phyloP scores from a whole-genome alignment of 2,113 vertebrate species.

The Tychaedon coryphoeus region DNA sequence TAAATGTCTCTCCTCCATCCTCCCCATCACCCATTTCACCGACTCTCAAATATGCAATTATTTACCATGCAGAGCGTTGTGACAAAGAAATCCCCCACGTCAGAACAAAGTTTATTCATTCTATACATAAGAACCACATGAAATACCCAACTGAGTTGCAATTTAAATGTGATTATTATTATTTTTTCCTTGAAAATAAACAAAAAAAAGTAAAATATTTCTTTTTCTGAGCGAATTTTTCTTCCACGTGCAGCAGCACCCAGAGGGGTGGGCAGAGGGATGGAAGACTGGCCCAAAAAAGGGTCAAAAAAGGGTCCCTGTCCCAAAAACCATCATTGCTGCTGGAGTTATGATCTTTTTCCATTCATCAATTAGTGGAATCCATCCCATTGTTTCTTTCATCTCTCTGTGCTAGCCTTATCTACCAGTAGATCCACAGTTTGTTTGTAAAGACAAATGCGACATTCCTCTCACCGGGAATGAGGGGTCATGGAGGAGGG shows the following conservation, averaged over 20 bases:
- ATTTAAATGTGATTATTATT: constrained; percentile 69
- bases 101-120: constrained; percentile 78
- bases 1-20: constrained; percentile 66
- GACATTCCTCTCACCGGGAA: no score
- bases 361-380: no score
- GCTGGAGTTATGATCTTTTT: neutral
- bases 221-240: neutral
- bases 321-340: fast-evolving
- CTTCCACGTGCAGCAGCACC: fast-evolving
- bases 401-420: no score
- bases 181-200: constrained; percentile 87
- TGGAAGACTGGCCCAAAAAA: neutral
- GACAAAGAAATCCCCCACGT: constrained; percentile 67
- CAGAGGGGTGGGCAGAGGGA: fast-evolving
- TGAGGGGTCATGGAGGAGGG: no score
- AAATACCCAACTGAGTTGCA: constrained; percentile 75
- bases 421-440: no score
- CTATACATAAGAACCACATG: constrained; percentile 76
- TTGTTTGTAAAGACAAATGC: no score
- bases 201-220: constrained; percentile 45
- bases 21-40: constrained; percentile 70
- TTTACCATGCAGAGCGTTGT: constrained; percentile 68
- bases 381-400: no score
- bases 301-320: neutral
- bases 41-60: constrained; percentile 91